Evolutionary conservation across 2,888 invertebrate species (phyloP), one percentile per base, ranked within the genome.

Genomic region (Tiliacea citrago): DNA sequence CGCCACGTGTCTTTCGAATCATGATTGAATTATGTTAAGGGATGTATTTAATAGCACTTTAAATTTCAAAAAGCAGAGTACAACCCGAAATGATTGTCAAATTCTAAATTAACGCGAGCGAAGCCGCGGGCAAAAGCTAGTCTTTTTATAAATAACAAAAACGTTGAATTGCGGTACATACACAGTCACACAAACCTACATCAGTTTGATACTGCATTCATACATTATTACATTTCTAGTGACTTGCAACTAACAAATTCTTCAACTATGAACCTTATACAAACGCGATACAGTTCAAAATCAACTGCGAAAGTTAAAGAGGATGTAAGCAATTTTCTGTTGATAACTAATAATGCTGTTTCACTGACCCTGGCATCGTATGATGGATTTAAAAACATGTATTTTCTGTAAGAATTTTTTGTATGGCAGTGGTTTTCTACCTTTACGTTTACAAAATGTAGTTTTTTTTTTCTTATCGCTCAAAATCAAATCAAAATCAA

Each of bases 281-380:
- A 10, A 0, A 42, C 3, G 29, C 0, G 6, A 61, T 72, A 73
- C 13, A 71, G 82, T 73, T 73, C 45, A 71, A 79, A 79, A 53
- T 77, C 16, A 57, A 66, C 12, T 9, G 2, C 3, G 12, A 16
- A n/a, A 10, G 21, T 69, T 49, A 8, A 45, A 58, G 24, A 84
- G 84, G 84, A 84, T 79, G 73, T 68, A 12, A 55, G 73, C 45
- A 85, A 85, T 84, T 84, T 79, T 82, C 73, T 72, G 72, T 73
- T 72, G 79, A 82, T 58, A 68, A 65, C 24, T 75, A 75, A 60
- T 67, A 47, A 80, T 69, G 39, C 70, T 69, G 73, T 79, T 84
- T 85, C 68, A 55, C 76, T 73, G 73, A 70, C 85, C 79, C 73
- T 82, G 83, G 24, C 21, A 24, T 53, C 29, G 18, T 49, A 57